Percentiles rank a stretch among this genome's conserved stretches.
Evolutionary conservation across 2,888 invertebrate genomes (phyloP).

Genomic region (Abscondita cerata): DNA sequence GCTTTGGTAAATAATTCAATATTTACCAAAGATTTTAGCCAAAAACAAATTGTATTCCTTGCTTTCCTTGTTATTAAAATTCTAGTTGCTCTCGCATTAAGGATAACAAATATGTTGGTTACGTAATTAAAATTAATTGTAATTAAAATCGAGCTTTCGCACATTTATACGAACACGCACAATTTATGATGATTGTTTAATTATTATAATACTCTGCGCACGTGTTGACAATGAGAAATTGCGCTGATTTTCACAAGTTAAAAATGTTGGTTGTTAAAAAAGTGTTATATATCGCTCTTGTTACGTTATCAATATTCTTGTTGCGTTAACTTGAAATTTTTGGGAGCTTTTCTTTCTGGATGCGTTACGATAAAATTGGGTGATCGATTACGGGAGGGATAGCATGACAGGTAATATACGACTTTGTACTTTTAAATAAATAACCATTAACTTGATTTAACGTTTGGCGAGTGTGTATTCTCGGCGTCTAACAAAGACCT

Average conservation of each 20-base stretch:
- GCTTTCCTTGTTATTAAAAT: too few species aligned
- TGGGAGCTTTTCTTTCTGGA: neutral
- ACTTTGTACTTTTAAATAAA: too few species aligned
- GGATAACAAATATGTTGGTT: neutral
- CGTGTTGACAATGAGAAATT: too few species aligned
- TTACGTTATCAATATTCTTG: neutral
- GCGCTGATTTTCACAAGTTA: neutral
- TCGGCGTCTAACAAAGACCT: too few species aligned
- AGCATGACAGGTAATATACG: neutral
- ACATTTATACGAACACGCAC: neutral
- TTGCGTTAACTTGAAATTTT: neutral
- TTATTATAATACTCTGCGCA: neutral
- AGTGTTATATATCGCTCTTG: neutral
- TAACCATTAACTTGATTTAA: too few species aligned
- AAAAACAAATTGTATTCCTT: too few species aligned
- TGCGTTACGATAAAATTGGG: conserved; percentile 3
- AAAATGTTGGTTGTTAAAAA: neutral
- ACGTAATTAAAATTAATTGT: neutral
- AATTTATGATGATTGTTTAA: conserved; percentile 3
- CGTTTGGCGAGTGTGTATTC: too few species aligned
- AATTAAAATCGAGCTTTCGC: neutral
- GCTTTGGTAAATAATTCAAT: too few species aligned
- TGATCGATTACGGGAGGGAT: conserved; percentile 2
- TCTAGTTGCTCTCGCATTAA: too few species aligned
- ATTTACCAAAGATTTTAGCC: too few species aligned